Evolutionary conservation across 2,888 invertebrate species (phyloP).

Genomic region (Vesta saturnalis): DNA sequence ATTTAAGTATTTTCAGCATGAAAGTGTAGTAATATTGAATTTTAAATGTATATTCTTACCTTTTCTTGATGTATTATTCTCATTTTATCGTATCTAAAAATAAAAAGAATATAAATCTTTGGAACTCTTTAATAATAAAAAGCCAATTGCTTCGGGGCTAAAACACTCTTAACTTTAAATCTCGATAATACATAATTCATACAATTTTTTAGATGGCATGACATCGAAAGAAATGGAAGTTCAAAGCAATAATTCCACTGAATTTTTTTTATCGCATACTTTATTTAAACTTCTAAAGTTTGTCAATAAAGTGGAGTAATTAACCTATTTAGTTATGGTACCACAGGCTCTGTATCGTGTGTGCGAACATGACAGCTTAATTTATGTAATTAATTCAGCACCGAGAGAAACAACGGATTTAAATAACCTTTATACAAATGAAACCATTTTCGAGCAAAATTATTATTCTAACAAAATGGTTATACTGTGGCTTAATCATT

Average conservation of each 20-base stretch:
- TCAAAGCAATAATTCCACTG: too few relatives aligned
- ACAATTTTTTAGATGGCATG: conserved; percentile 6
- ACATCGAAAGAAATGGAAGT: background rate
- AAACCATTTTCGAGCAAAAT: background rate
- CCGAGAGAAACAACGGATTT: background rate
- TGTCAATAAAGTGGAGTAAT: background rate
- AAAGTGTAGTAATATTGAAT: background rate
- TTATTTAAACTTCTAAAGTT: background rate
- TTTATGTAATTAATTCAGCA: conserved; percentile 10
- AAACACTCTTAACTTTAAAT: conserved; percentile 18
- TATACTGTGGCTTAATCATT: too few relatives aligned
- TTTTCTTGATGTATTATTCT: conserved; percentile 2
- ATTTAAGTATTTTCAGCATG: background rate
- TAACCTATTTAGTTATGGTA: conserved; percentile 2
- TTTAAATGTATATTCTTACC: background rate
- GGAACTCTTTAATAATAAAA: conserved; percentile 19
- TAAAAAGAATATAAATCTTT: conserved; percentile 16
- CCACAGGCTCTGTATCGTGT: conserved; percentile 4
- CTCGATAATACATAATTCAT: conserved; percentile 20
- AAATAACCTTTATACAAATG: background rate
- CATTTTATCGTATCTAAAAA: background rate
- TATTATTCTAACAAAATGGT: background rate
- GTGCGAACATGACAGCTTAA: conserved; percentile 11
- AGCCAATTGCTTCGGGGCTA: conserved; percentile 16
- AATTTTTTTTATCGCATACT: too few relatives aligned